Evolutionary conservation across 1,140 invertebrate species (phyloP), one percentile per base, ranked within the genome.

Genomic region (Dufourea novaeangliae): DNA sequence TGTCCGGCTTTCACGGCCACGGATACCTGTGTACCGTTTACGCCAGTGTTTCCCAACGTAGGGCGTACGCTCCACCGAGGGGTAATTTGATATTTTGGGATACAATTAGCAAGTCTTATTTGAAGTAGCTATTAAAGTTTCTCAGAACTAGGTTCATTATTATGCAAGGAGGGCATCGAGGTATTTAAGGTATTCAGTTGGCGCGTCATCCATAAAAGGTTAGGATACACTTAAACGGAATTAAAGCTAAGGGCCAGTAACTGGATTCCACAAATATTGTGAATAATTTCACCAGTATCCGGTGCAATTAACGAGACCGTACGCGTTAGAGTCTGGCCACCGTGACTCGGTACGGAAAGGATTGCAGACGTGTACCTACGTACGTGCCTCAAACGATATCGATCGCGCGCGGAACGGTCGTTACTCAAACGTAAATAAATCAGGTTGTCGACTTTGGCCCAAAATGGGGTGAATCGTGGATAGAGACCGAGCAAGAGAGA

Each of bases 341-440:
- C 34, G 37, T 59, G 37, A 50, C 52, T 12, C 27, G 39, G 37
- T 57, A 34, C 37, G 25, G 34, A 57, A 39, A 57, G 37, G 62
- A 75, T 75, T 57, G 64, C 22, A 61, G 17, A 14, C 34, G 41
- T 41, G 37, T 25, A 17, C 52, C n/a, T n/a, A 12, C 25, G 39
- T 39, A 37, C 27, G 10, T 29, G n/a, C 4, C n/a, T 54, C 62
- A 67, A 66, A 59, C 32, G 44, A 44, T 79, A 68, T 63, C 72
- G 78, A 79, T 69, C 37, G 41, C 1, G 41, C 17, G 22, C 57
- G 17, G 54, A 14, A 20, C 1, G 46, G 32, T 32, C 63, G 37
- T 59, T 63, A 50, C 46, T 62, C 50, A 1, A 66, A 73, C 69
- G 76, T 78, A 59, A 78, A 78, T 78, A 78, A 66, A 78, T 78